Evolutionary conservation across 37 sponge, comb jelly and placozoan genomes (phyloP), one percentile per base, ranked within the genome.

Genomic region (Aplysina aerophoba): DNA sequence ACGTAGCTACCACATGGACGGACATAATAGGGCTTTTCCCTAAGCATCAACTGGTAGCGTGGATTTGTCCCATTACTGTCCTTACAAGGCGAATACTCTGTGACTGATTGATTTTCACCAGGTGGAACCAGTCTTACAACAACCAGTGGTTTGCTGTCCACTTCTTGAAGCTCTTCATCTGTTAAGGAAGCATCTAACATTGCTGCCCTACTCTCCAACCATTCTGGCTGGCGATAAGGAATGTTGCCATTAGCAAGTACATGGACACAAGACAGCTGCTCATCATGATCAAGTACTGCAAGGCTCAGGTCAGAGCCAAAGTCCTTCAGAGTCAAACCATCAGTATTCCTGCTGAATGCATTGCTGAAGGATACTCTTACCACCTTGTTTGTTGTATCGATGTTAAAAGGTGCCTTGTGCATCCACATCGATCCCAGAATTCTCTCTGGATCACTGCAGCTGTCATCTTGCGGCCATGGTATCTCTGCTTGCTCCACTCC

Each of bases 341-440:
- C 27, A 12, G 27, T 6, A 28, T 69, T 28, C 71, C 13, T 69
- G 17, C 34, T 17, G 27, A 69, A 28, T 30, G 71, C 27, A 35
- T 69, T 69, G 17, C 71, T 35, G 33, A 69, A 69, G 33, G 13
- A 33, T 4, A 69, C 71, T 4, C 34, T 69, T 8, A 69, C 15
- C 60, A 37, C 57, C 11, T 33, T 27, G 24, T 28, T 1, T 5
- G 24, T 59, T 21, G 59, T 30, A 65, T 83, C 15, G 21, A 65
- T 62, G 24, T 40, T 25, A 83, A 83, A 83, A 30, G 44, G 53
- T 65, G 69, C 84, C 21, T 67, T 67, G 84, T 54, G 68, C 67
- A 83, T 66, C 50, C 21, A 65, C 20, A 62, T 15, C 12, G 17
- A 54, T 30, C 28, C 34, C 59, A 25, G 57, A 80, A 15, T 55